Percentiles rank a stretch among this genome's conserved stretches.
These are phyloP conservation scores for Pteria penguin DNA, from an alignment of 2,888 invertebrate species.

Conservation along the genomic window DNA sequence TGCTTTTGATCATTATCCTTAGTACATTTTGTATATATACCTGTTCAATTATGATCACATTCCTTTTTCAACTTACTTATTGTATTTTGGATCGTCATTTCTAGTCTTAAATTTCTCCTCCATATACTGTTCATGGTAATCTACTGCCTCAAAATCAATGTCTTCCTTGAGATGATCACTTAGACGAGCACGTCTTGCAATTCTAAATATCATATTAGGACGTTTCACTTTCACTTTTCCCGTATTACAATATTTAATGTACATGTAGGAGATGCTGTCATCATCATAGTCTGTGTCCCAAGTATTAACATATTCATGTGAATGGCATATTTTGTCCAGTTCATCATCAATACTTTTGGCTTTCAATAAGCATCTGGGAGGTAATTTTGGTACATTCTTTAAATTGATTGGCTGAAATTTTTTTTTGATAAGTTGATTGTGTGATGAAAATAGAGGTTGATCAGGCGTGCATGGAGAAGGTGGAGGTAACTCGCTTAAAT, in stretches of 20 bases:
- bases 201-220: constrained; percentile 1
- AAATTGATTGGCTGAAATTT: too few relatives aligned
- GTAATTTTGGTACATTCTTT: background rate
- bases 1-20: too few relatives aligned
- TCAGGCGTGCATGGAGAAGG: too few relatives aligned
- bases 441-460: too few relatives aligned
- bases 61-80: too few relatives aligned
- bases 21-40: too few relatives aligned
- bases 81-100: background rate
- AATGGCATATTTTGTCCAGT: background rate
- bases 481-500: too few relatives aligned
- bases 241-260: constrained; percentile 7
- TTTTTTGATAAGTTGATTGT: too few relatives aligned
- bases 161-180: constrained; percentile 15
- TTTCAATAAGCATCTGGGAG: background rate
- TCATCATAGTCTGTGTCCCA: background rate
- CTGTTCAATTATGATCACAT: too few relatives aligned
- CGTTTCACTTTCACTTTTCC: background rate
- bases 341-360: background rate
- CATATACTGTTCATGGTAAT: constrained; percentile 2
- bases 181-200: constrained; percentile 4
- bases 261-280: constrained; percentile 3
- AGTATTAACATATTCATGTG: background rate
- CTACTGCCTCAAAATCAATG: background rate
- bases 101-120: background rate